phyloP scores from a whole-genome alignment of 2,888 invertebrate genomes.

The Phoenoteleia sp. region DNA sequence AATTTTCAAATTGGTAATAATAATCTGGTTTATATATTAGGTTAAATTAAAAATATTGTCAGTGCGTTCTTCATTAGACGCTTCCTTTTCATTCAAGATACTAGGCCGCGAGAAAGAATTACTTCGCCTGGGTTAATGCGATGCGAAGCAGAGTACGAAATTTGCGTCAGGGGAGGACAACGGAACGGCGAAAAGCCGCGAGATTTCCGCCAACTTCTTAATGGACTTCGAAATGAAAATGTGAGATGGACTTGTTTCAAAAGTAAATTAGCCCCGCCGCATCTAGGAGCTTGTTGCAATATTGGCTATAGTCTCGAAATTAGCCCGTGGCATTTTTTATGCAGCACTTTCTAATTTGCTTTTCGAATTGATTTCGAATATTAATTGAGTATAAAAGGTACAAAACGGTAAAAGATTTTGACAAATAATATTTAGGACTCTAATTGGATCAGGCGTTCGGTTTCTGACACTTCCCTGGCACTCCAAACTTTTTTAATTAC shows the following conservation, averaged over 20 bases:
- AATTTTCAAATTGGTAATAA: too few species aligned
- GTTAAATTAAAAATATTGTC: conserved; percentile 33
- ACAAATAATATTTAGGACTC: conserved; percentile 29
- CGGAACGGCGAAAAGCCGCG: conserved; percentile 70
- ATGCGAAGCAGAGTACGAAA: conserved; percentile 66
- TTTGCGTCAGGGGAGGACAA: conserved; percentile 60
- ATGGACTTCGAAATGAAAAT: conserved; percentile 74
- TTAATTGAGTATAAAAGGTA: too few species aligned
- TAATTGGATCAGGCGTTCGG: conserved; percentile 37
- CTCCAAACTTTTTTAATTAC: conserved; percentile 55
- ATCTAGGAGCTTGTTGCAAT: conserved; percentile 45
- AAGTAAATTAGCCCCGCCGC: conserved; percentile 67
- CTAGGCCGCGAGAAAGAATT: conserved; percentile 43
- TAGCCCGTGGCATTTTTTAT: conserved; percentile 41
- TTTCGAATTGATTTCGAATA: too few species aligned
- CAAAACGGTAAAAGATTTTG: conserved; percentile 7
- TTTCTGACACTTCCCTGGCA: conserved; percentile 14
- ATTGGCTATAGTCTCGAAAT: conserved; percentile 33
- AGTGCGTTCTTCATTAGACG: conserved; percentile 59
- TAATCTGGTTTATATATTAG: too few species aligned
- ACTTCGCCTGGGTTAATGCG: conserved; percentile 64
- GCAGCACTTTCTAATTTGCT: conserved; percentile 24
- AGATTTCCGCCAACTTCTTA: conserved; percentile 73
- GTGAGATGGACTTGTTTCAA: conserved; percentile 70
- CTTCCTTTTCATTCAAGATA: conserved; percentile 43